Percentiles rank a stretch among this genome's conserved stretches.
These are phyloP conservation scores for Euglossa dilemma DNA, from an alignment of 1,140 invertebrate genomes.

Conservation along the genomic window DNA sequence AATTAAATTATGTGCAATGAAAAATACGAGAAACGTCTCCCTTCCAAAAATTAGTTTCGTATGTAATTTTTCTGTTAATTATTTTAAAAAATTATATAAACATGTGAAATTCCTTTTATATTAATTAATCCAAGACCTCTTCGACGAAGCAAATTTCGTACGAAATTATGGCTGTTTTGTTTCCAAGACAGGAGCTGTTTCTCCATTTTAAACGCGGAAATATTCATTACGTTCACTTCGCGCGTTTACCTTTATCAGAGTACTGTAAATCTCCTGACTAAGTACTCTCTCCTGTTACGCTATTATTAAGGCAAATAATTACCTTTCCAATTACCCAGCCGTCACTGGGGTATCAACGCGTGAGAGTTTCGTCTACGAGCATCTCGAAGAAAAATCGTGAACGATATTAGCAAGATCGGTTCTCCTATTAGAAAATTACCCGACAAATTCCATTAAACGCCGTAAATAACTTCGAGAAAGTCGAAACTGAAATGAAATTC, in stretches of 20 bases:
- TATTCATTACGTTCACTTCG: background rate
- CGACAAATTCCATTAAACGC: too few relatives aligned
- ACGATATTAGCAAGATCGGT: too few relatives aligned
- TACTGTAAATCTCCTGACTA: background rate
- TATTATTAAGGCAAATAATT: background rate
- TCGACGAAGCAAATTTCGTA: background rate
- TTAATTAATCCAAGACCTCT: background rate
- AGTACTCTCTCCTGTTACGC: background rate
- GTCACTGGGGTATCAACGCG: background rate
- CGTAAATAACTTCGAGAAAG: too few relatives aligned
- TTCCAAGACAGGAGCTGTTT: background rate
- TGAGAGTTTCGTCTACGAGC: background rate
- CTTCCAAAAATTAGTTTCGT: background rate
- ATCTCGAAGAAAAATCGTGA: background rate
- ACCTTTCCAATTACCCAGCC: background rate
- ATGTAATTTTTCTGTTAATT: too few relatives aligned
- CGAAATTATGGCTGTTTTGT: background rate
- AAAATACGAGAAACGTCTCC: background rate
- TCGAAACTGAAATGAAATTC: too few relatives aligned
- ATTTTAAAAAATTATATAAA: too few relatives aligned
- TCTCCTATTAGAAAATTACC: too few relatives aligned
- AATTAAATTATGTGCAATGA: too few relatives aligned
- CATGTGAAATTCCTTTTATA: too few relatives aligned
- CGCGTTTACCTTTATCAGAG: background rate
- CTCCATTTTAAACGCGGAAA: background rate